Percentiles rank a stretch among this genome's conserved stretches.
phyloP scores from a whole-genome alignment of 2,888 invertebrate species.

The Plagodis dolabraria region DNA sequence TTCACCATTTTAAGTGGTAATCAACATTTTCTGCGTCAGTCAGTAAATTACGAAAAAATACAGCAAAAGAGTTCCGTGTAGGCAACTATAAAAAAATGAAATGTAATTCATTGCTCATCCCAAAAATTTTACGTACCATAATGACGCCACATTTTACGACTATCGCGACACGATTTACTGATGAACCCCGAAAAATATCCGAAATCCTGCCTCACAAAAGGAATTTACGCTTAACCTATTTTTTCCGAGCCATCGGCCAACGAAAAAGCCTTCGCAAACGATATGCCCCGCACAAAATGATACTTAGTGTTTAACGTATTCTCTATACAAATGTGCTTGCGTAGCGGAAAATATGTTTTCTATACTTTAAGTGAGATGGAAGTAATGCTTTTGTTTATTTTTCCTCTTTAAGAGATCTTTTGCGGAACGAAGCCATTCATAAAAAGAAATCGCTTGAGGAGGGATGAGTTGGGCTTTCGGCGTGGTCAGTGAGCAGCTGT shows the following conservation, averaged over 20 bases:
- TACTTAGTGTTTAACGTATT: constrained; percentile 39
- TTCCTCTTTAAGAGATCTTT: neutral
- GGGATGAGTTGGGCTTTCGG: constrained; percentile 1
- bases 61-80: too few relatives aligned
- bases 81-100: neutral
- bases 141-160: constrained; percentile 17
- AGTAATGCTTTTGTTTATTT: constrained; percentile 12
- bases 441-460: neutral
- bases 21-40: too few relatives aligned
- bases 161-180: constrained; percentile 24
- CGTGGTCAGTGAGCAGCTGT: constrained; percentile 8
- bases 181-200: constrained; percentile 31
- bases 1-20: too few relatives aligned
- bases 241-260: constrained; percentile 47
- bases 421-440: too few relatives aligned
- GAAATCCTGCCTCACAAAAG: constrained; percentile 36
- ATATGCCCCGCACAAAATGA: constrained; percentile 41
- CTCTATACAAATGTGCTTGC: constrained; percentile 35
- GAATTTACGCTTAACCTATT: constrained; percentile 34
- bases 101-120: constrained; percentile 3
- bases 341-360: constrained; percentile 28
- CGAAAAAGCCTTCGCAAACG: constrained; percentile 45
- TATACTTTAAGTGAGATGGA: constrained; percentile 26
- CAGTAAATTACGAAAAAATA: too few relatives aligned
- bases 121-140: constrained; percentile 12